These are phyloP conservation scores for Pseudeuparius sepicola DNA, from an alignment of 2,888 invertebrate species.

Conservation along the genomic window DNA sequence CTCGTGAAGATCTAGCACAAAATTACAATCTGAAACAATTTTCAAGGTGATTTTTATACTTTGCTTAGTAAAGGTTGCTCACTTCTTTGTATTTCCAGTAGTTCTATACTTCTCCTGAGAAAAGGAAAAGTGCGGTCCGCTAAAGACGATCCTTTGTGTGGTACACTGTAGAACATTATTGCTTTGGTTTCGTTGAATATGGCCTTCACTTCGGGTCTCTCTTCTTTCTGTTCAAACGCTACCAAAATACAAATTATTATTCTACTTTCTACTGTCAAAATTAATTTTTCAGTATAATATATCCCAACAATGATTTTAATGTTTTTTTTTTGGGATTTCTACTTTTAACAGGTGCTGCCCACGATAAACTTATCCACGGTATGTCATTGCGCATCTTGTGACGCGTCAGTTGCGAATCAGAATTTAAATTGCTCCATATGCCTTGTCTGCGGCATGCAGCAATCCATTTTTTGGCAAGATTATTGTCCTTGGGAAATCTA, in stretches of 20 bases:
- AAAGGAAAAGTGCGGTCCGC: slow-evolving; percentile 66
- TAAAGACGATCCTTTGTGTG: slow-evolving; percentile 72
- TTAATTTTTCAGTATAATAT: too few relatives aligned
- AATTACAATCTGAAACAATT: slow-evolving; percentile 51
- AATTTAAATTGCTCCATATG: too few relatives aligned
- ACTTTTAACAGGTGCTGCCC: too few relatives aligned
- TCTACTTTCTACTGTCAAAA: too few relatives aligned
- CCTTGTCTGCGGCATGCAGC: too few relatives aligned
- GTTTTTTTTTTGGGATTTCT: too few relatives aligned
- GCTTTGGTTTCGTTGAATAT: slow-evolving; percentile 51
- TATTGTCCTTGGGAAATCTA: too few relatives aligned
- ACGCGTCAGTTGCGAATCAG: too few relatives aligned
- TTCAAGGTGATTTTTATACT: neutral
- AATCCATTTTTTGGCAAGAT: too few relatives aligned
- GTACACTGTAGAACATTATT: slow-evolving; percentile 79
- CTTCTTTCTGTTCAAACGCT: slow-evolving; percentile 43
- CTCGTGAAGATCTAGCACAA: slow-evolving; percentile 57
- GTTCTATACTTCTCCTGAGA: slow-evolving; percentile 65
- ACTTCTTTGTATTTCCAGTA: slow-evolving; percentile 73
- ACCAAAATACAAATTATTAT: slow-evolving; percentile 21
- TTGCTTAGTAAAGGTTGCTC: slow-evolving; percentile 22
- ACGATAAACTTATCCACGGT: too few relatives aligned
- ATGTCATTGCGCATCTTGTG: too few relatives aligned
- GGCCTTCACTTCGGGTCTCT: slow-evolving; percentile 34
- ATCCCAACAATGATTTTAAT: too few relatives aligned